Conservation (phyloP, 2,888 invertebrate species). For the Trimorus sp. region DNA sequence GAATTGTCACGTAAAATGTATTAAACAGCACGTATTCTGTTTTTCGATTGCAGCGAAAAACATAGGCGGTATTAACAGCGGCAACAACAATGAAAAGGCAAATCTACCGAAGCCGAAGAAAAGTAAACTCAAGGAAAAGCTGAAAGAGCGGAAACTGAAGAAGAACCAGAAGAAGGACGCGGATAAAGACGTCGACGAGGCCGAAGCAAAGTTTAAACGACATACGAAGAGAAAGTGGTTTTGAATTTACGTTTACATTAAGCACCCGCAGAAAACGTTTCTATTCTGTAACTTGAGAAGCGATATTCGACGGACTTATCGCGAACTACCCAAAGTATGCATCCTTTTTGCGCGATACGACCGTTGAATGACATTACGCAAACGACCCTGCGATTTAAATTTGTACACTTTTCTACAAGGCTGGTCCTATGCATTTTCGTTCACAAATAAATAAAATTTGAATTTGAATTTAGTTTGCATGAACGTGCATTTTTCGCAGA, state of each 20-base stretch:
- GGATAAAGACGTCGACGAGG: conserved; percentile 85
- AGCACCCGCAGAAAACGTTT: conserved; percentile 56
- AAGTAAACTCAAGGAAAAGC: conserved; percentile 83
- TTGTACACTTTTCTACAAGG: conserved; percentile 35
- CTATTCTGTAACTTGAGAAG: conserved; percentile 51
- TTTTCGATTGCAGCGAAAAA: conserved; percentile 81
- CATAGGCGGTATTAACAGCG: conserved; percentile 80
- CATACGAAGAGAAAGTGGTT: conserved; percentile 83
- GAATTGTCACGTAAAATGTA: not conserved
- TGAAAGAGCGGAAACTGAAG: conserved; percentile 81
- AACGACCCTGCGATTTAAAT: conserved; percentile 38
- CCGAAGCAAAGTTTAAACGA: conserved; percentile 81
- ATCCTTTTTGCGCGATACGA: conserved; percentile 22
- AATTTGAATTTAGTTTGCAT: not conserved
- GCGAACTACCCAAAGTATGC: conserved; percentile 23
- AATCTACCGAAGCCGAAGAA: conserved; percentile 82
- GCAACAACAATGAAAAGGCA: conserved; percentile 74
- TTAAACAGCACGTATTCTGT: not conserved
- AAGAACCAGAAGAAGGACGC: conserved; percentile 83
- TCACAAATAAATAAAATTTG: conserved; percentile 13
- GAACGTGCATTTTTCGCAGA: no score
- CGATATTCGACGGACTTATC: conserved; percentile 36
- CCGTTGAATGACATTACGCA: conserved; percentile 38
- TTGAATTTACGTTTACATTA: conserved; percentile 68
- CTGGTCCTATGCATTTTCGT: conserved; percentile 54